Conservation (phyloP, 64 coral and sea anemone species). For the Trachythela sp. region DNA sequence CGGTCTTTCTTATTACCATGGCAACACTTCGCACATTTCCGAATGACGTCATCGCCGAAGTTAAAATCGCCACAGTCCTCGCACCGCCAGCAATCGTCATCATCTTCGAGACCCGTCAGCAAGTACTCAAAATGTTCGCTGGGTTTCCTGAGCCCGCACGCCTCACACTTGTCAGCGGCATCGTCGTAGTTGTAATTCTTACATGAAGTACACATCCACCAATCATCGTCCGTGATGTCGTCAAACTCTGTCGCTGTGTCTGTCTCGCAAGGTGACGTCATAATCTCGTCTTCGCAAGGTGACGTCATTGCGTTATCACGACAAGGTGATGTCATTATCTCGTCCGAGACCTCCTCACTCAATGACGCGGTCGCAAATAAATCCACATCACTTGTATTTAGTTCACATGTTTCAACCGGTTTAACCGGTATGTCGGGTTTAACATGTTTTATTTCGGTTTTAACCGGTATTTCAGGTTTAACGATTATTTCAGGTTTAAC, state of each 20-base stretch:
- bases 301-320: not conserved
- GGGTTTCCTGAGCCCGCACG: not conserved
- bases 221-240: not conserved
- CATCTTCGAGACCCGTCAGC: not conserved
- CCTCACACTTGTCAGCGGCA: not conserved
- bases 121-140: not conserved
- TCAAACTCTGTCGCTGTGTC: not conserved
- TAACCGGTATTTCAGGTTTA: not conserved
- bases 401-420: not conserved
- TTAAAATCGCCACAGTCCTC: not conserved
- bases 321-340: not conserved
- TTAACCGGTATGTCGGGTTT: not conserved
- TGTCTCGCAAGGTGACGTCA: not conserved
- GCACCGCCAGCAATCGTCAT: not conserved
- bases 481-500: not conserved
- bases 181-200: not conserved
- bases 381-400: not conserved
- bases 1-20: not conserved
- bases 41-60: not conserved
- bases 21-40: not conserved
- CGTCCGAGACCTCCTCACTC: not conserved
- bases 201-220: not conserved
- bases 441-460: not conserved
- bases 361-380: not conserved
- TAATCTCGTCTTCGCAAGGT: not conserved